Evolutionary conservation across 2,888 invertebrate genomes (phyloP), one percentile per base, ranked within the genome.

Genomic region (Erebia ligea): DNA sequence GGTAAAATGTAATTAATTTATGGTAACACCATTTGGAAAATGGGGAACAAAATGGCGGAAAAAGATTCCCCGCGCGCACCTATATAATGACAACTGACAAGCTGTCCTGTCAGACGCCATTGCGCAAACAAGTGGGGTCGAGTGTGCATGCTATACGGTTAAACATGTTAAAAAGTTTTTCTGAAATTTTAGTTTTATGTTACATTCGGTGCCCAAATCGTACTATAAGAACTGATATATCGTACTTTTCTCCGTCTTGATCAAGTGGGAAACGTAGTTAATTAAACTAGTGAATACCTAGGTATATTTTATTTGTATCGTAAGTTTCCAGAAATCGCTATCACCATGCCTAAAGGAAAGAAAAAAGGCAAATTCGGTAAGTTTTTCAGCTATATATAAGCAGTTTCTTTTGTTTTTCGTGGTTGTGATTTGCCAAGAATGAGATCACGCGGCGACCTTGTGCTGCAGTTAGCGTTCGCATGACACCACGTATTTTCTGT

Each of bases 201-300:
- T 95, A 94, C 94, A 96, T 95, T 95, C 94, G 94, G 95, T 95
- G 95, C 91, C 92, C 94, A 92, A 95, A 94, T 94, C 94, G 94
- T 94, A 94, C 94, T 93, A 95, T 94, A 94, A 95, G 94, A 95
- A 95, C 95, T 94, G 94, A 94, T 94, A 95, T 95, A 95, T 92
- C 94, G 86, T 96, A 96, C 95, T 95, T 95, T 96, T 95, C 95
- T 94, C 96, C 96, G 89, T 96, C 96, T 95, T 96, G 96, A 96
- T 96, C 94, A 93, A 89, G 92, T 91, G 91, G 83, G 84, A 88
- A 86, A 81, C 80, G 78, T 92, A 92, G 92, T 81, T 84, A 88
- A 88, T 82, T 87, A 85, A 61, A 82, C 80, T 92, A 92, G 92
- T 91, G 91, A 91, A 90, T 94, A 34, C 34, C 34, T 6, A n/a